phyloP scores from a whole-genome alignment of 2,888 invertebrate genomes.

The Drosophila antonietae region DNA sequence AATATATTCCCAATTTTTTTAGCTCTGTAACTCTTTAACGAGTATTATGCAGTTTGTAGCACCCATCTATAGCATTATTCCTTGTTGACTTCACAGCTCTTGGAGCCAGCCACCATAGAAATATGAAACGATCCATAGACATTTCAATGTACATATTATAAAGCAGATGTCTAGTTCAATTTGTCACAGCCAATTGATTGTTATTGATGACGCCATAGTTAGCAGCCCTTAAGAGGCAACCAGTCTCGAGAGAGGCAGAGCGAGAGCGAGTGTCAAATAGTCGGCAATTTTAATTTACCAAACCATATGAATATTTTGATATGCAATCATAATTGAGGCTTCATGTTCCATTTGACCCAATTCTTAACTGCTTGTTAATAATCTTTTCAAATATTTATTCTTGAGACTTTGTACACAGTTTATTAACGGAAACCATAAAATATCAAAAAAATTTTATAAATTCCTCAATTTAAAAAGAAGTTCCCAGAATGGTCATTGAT shows the following conservation, averaged over 20 bases:
- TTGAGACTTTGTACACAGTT: conserved; percentile 10
- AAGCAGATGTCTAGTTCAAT: conserved; percentile 47
- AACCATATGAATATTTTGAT: conserved; percentile 14
- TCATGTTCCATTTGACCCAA: conserved; percentile 61
- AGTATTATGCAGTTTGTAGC: background rate
- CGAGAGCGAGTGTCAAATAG: conserved; percentile 34
- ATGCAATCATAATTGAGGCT: conserved; percentile 41
- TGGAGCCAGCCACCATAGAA: background rate
- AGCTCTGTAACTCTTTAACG: background rate
- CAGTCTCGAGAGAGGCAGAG: conserved; percentile 9
- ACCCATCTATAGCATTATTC: background rate
- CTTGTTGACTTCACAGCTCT: background rate
- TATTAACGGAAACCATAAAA: conserved; percentile 28
- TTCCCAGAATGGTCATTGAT: background rate
- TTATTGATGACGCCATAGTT: conserved; percentile 69
- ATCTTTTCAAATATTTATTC: conserved; percentile 33
- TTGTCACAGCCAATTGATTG: conserved; percentile 78
- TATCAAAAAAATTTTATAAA: background rate
- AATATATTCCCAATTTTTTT: no score
- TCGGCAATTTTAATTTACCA: conserved; percentile 21
- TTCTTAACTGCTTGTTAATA: conserved; percentile 55
- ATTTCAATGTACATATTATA: background rate
- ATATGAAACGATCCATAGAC: background rate
- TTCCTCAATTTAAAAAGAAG: background rate
- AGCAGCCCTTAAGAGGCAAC: conserved; percentile 39